Base-by-base conservation (phyloP, 2,113 vertebrate species). In the Promerops cafer region DNA sequence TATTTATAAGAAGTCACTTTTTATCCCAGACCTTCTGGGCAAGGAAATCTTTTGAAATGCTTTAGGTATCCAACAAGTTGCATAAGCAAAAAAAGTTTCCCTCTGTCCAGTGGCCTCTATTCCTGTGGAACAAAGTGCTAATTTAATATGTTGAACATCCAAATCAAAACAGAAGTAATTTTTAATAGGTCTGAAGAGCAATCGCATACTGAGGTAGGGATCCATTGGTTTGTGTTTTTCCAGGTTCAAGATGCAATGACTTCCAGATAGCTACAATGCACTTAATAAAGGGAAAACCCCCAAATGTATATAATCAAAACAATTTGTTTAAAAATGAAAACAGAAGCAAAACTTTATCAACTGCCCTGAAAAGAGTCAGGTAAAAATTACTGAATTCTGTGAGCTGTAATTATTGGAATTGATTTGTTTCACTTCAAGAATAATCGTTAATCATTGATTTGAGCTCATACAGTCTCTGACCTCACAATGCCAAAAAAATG, bases 101-200 rank as follows among this genome's bases (percentile, higher is more conserved):
- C 6, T 69, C 22, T 85, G 3, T 54, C 49, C 30, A 57, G 40
- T 44, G 39, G 18, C 53, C 22, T 70, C 37, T 72, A 12, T 31
- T 77, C 8, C 23, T 42, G 6, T 63, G 35, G 24, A 90, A 64
- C 18, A 65, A 81, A 65, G 17, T 45, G 56, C 21, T 74, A 35
- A 70, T 90, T 63, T 86, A 70, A 71, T 69, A 63, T 85, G 56
- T 57, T 54, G 79, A 84, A 40, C 49, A 72, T 12, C 56, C 54
- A 75, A 96, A 92, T 83, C 91, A 97, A 96, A 97, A 90, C 42
- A 96, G 69, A 96, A 96, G 64, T 74, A 91, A 86, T 87, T 97
- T 97, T 96, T 95, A 93, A 79, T 72, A 71, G 20, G 92, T 93
- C 47, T 50, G 61, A 97, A 81, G 86, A 96, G 85, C 75, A 95